Percentiles rank a stretch among this genome's conserved stretches.
Evolutionary conservation across 2,888 invertebrate genomes (phyloP).

Genomic region (Pachydiplax longipennis): DNA sequence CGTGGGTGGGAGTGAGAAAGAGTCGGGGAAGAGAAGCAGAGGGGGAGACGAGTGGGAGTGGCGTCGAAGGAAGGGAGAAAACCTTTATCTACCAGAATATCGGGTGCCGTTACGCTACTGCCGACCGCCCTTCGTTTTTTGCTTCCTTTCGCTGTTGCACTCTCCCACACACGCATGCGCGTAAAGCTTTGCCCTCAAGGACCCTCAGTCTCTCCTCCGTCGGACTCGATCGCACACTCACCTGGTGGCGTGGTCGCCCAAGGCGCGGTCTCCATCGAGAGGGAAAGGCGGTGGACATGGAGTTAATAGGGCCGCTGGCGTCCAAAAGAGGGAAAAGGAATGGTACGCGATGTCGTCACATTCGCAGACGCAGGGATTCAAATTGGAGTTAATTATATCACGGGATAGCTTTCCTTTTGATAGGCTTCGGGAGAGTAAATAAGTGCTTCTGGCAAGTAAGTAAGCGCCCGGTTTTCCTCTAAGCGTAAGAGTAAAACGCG

Average conservation of each 20-base stretch:
- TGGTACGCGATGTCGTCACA: not conserved
- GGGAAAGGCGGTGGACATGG: not conserved
- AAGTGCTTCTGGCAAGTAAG: too few species aligned
- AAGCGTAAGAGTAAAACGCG: too few species aligned
- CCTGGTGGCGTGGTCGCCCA: not conserved
- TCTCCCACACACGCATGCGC: not conserved
- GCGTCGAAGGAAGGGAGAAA: not conserved
- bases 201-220: not conserved
- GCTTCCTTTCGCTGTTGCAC: conserved; percentile 2
- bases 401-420: not conserved
- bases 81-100: conserved; percentile 20
- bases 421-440: too few species aligned
- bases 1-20: not conserved
- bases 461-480: too few species aligned
- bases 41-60: not conserved
- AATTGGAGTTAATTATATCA: not conserved
- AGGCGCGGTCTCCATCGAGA: not conserved
- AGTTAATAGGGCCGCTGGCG: not conserved
- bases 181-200: not conserved
- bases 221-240: not conserved
- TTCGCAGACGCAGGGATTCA: not conserved
- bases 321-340: not conserved
- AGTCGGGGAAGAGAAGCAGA: not conserved
- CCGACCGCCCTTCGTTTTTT: conserved; percentile 27
- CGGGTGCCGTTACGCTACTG: conserved; percentile 35